phyloP scores from a whole-genome alignment of 2,113 vertebrate genomes.

The Geococcyx californianus region DNA sequence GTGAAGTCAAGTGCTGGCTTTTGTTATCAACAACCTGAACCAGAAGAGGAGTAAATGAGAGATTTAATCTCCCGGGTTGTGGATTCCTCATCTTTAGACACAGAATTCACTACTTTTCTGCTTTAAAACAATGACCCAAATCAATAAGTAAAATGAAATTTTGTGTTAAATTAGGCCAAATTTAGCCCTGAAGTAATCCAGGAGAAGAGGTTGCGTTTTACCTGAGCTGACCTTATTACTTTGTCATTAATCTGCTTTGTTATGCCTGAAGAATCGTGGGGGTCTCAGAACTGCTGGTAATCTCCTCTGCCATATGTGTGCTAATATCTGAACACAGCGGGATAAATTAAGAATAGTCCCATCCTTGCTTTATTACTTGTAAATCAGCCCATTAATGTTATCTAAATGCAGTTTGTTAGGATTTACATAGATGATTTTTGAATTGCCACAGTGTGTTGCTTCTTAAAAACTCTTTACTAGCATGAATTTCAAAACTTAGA shows the following conservation, averaged over 20 bases:
- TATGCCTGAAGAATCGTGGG: background rate
- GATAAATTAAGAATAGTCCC: background rate
- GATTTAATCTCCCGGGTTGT: background rate
- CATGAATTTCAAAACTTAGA: constrained; percentile 2
- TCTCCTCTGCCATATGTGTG: constrained; percentile 17
- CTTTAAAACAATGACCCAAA: background rate
- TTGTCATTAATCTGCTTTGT: constrained; percentile 41
- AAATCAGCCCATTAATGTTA: constrained; percentile 49
- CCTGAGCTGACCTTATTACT: constrained; percentile 43
- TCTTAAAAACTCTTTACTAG: background rate
- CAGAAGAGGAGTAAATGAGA: background rate
- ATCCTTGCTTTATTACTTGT: constrained; percentile 49
- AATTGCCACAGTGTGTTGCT: constrained; percentile 8
- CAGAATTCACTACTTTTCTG: background rate
- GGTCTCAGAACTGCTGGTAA: constrained; percentile 14
- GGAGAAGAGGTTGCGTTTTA: background rate
- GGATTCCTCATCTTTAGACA: background rate
- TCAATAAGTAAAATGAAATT: background rate
- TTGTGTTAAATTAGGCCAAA: background rate
- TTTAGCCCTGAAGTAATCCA: background rate
- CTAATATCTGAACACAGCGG: background rate
- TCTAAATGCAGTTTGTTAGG: constrained; percentile 24
- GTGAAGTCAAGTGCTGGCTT: background rate
- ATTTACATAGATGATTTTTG: constrained; percentile 21
- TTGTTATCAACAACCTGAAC: background rate